Base-by-base conservation (phyloP, 2,888 invertebrate genomes). In the Halictus ligatus region DNA sequence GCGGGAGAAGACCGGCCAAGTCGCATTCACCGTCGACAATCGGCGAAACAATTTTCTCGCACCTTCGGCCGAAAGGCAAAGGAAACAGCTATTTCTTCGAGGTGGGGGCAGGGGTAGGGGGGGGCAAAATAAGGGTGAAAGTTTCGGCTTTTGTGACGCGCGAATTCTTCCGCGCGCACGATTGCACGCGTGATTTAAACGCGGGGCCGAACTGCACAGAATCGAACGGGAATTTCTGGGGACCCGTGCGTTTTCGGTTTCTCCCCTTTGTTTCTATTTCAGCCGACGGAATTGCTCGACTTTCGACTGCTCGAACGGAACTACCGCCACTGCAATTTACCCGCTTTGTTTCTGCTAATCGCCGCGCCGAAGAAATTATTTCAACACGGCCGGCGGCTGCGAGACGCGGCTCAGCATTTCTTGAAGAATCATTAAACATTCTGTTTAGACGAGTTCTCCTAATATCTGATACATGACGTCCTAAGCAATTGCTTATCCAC, bases 1-100 rank as follows among this genome's bases (percentile, higher is more conserved):
- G 40, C 64, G 40, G 35, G 54, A 69, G 75, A 67, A 35, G 74
- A 79, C 67, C 69, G 69, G 69, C 21, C 78, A 80, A 43, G 78
- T 79, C 64, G 85, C 77, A 88, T 89, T 83, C 76, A 69, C 81
- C 86, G 25, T 75, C 75, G 43, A 77, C 83, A 80, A 88, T 82
- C 79, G 83, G 64, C 78, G 80, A 84, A 89, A 78, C 85, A 87
- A 89, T 89, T 88, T 85, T 75, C 82, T 78, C 71, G 50, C 43
- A 50, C 54, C 79, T 80, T 60, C 72, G 79, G 71, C 75, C 25
- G 80, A 67, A 48, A 78, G 64, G 80, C 78, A 81, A 78, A 78
- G 85, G 46, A 80, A 86, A 75, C 78, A 78, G 74, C 80, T 79
- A 79, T 74, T 84, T 78, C 75, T n/a, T 43, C 67, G 75, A 43